phyloP scores from a whole-genome alignment of 2,113 vertebrate genomes.

The Labeo rohita region DNA sequence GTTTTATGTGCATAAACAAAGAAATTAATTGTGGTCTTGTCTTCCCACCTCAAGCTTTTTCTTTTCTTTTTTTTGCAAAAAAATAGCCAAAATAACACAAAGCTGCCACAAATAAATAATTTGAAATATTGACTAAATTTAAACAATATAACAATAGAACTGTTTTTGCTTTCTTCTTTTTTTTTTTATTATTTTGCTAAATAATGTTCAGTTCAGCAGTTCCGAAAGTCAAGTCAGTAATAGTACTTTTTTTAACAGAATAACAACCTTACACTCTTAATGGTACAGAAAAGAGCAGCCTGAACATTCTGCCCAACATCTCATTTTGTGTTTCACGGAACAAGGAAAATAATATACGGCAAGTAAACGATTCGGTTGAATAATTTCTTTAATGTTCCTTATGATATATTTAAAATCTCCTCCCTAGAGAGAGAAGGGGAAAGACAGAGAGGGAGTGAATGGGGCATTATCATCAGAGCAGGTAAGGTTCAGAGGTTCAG shows the following conservation, averaged over 20 bases:
- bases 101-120: not conserved
- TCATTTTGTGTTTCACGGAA: not conserved
- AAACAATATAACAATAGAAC: no score
- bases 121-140: no score
- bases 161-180: not conserved
- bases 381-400: slow-evolving; percentile 22
- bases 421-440: not conserved
- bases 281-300: not conserved
- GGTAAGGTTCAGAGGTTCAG: slow-evolving; percentile 33
- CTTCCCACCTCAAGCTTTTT: not conserved
- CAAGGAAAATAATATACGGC: not conserved
- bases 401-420: not conserved
- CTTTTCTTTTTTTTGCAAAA: not conserved
- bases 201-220: not conserved
- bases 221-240: not conserved
- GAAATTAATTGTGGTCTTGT: not conserved
- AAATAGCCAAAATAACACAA: not conserved
- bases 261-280: not conserved
- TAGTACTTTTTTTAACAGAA: not conserved
- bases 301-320: slow-evolving; percentile 1
- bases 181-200: not conserved
- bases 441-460: not conserved
- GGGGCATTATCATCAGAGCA: slow-evolving; percentile 21
- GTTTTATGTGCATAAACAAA: not conserved
- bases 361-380: not conserved